Base-by-base conservation (phyloP, 2,797 vertebrate species). In the Lacerta viridis region DNA sequence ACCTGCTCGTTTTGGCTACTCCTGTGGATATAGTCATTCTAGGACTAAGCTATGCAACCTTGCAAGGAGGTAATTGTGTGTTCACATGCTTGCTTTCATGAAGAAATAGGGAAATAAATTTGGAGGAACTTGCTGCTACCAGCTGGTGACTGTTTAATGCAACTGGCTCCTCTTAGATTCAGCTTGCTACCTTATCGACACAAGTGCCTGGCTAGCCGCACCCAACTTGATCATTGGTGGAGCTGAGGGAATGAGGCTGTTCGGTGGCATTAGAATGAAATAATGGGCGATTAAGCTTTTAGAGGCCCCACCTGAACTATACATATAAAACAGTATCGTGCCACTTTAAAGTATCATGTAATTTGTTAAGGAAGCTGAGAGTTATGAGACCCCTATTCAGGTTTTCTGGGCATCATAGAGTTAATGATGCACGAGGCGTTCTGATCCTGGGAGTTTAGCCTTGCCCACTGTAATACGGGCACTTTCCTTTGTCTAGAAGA, bases 1-100 rank as follows among this genome's bases (percentile, higher is more conserved):
- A 98, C 93, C 97, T 99, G 64, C 96, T 99, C 87, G 98, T 99
- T 85, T 92, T 99, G 92, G 98, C 99, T 83, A 99, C 99, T 3
- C 98, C 99, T 33, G 99, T 99, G 87, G 99, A 99, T 93, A 98
- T 99, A 13, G 98, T 99, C 81, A 99, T 99, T 94, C 97, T 99
- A 41, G 99, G 99, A 3, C 96, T 99, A 83, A 99, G 98, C 90
- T 99, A 98, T 93, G 96, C 98, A 74, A 98, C 97, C 90, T 92
- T 97, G 66, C 98, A 98, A 87, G 94, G 97, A 95, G 98, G 99
- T 99, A 96, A 77, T 87, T 89, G 43, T 88, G 11, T 64, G 61
- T 61, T 5, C 29, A 3, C 20, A 80, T 88, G 8, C 8, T 83
- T 80, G 3, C 85, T 91, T n/a, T 9, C 39, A 9, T 20, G 7